These are phyloP conservation scores for Apodemus agrarius DNA, from an alignment of 2,797 vertebrate species.

Conservation along the genomic window DNA sequence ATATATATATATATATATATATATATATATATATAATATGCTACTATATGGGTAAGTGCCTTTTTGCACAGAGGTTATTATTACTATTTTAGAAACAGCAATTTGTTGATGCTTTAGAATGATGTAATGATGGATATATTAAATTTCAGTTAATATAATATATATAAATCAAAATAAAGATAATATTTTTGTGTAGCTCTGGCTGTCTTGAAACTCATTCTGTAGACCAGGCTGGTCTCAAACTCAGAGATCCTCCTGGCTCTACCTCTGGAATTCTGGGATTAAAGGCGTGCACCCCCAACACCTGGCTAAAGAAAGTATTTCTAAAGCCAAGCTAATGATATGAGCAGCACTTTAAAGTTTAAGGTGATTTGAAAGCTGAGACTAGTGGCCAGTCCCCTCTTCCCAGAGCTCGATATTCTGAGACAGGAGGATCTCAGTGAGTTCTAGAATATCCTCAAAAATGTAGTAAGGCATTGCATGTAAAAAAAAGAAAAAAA, in stretches of 20 bases:
- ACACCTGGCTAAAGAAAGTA: background rate
- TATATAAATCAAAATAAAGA: background rate
- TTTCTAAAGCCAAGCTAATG: background rate
- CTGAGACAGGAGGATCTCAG: background rate
- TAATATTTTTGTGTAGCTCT: background rate
- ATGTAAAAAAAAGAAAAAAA: background rate
- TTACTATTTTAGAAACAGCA: background rate
- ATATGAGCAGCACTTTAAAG: slow-evolving; percentile 2
- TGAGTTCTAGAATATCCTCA: background rate
- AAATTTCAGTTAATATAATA: slow-evolving; percentile 11
- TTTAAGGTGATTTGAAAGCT: background rate
- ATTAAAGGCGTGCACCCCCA: background rate
- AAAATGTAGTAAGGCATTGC: background rate
- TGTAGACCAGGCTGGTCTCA: background rate
- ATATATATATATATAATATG: background rate
- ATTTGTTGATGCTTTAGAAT: background rate
- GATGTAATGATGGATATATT: background rate
- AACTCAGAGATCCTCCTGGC: background rate
- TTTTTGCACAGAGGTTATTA: background rate
- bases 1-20: background rate
- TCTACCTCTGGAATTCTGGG: background rate
- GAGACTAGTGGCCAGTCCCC: no score
- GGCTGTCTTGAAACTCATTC: background rate
- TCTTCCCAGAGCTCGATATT: background rate
- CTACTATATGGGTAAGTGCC: background rate